A percentile compares a stretch with the other conserved stretches of the same genome.
Evolutionary conservation across 2,797 vertebrate species (phyloP).

Genomic region (Choloepus didactylus): DNA sequence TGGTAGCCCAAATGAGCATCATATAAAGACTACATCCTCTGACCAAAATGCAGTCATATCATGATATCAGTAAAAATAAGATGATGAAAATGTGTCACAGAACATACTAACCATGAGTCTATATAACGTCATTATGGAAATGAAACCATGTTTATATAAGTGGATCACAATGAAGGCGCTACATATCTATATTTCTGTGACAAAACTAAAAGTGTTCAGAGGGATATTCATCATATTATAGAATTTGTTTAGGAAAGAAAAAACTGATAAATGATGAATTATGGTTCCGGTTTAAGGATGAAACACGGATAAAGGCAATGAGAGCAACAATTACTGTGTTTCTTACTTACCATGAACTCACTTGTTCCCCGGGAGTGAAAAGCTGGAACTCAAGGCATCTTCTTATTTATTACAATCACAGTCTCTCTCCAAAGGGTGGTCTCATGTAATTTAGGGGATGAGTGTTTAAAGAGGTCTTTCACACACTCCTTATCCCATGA

Average conservation of each 20-base stretch:
- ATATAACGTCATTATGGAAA: neutral
- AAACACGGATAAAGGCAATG: neutral
- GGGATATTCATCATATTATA: neutral
- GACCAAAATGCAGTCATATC: neutral
- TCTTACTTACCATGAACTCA: neutral
- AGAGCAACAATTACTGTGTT: neutral
- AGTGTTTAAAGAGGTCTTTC: neutral
- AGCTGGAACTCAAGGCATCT: neutral
- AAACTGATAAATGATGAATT: neutral
- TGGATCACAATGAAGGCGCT: neutral
- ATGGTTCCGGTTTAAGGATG: neutral
- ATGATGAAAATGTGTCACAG: neutral
- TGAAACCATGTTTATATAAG: accelerated
- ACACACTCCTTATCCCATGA: neutral
- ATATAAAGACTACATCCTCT: neutral
- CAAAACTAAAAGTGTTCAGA: neutral
- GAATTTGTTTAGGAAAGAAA: neutral
- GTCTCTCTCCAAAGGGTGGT: neutral
- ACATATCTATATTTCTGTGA: neutral
- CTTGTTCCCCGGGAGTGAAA: neutral
- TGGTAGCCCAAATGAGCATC: neutral
- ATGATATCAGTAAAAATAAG: neutral
- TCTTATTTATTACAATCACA: neutral
- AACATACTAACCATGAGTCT: neutral
- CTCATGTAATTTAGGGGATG: neutral